Conservation (phyloP, 2,797 vertebrate genomes). For the Schizopygopsis pylzovi region DNA sequence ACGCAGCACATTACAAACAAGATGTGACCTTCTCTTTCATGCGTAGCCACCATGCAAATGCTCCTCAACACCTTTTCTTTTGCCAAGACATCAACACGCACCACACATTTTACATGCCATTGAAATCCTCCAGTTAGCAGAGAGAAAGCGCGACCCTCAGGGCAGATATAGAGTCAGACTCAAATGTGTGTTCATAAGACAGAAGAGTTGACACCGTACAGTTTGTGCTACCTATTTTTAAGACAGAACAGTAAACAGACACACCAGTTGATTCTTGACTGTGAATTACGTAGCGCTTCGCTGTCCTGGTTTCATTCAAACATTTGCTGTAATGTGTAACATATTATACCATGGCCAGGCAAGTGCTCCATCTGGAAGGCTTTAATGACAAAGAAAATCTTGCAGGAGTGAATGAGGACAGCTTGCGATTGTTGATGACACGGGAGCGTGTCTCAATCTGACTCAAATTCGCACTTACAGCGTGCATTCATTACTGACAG, state of each 20-base stretch:
- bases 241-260: constrained; percentile 8
- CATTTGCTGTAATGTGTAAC: constrained; percentile 25
- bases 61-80: constrained; percentile 22
- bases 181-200: background rate
- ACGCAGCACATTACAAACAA: constrained; percentile 22
- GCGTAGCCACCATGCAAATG: background rate
- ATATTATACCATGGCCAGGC: constrained; percentile 42
- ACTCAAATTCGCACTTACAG: constrained; percentile 51
- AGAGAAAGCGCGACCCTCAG: background rate
- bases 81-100: background rate
- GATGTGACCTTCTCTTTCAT: constrained; percentile 44
- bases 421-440: constrained; percentile 51
- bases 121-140: constrained; percentile 17
- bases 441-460: constrained; percentile 46
- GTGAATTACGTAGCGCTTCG: background rate
- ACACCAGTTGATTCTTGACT: background rate
- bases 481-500: constrained; percentile 16
- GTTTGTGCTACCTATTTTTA: constrained; percentile 18
- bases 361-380: constrained; percentile 50
- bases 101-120: background rate
- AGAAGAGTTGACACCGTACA: background rate
- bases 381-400: constrained; percentile 46
- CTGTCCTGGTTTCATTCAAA: constrained; percentile 28
- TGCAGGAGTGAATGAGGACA: constrained; percentile 12
- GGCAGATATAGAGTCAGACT: background rate